Evolutionary conservation across 1,140 invertebrate genomes (phyloP).

Genomic region (Leptonema lineaticorne): DNA sequence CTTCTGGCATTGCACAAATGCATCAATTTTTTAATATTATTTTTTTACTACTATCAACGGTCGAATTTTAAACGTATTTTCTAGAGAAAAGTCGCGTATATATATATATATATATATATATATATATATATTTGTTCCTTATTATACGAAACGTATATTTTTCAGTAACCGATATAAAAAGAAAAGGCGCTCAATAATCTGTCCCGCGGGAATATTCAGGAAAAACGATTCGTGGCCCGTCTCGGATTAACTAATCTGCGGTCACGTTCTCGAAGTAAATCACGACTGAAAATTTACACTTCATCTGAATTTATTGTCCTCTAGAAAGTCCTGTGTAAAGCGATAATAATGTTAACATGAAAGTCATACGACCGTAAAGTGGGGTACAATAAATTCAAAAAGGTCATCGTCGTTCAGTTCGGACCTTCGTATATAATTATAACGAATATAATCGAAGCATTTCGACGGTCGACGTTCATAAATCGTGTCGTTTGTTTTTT

Average conservation of each 20-base stretch:
- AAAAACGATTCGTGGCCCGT: background rate
- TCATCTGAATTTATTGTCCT: conserved; percentile 27
- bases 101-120: background rate
- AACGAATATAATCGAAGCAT: too few relatives aligned
- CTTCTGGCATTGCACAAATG: background rate
- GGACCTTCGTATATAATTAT: conserved; percentile 35
- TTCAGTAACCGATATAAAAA: background rate
- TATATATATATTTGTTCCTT: background rate
- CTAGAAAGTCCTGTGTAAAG: conserved; percentile 11
- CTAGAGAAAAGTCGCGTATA: too few relatives aligned
- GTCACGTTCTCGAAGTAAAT: conserved; percentile 17
- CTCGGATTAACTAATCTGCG: background rate
- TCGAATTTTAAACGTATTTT: too few relatives aligned
- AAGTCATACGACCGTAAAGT: conserved; percentile 29
- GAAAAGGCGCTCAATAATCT: background rate
- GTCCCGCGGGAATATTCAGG: background rate
- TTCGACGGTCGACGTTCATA: too few relatives aligned
- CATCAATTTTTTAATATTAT: too few relatives aligned
- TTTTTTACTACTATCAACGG: too few relatives aligned
- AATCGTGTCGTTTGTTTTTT: too few relatives aligned
- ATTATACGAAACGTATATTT: too few relatives aligned
- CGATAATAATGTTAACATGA: conserved; percentile 35
- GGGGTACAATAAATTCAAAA: conserved; percentile 32
- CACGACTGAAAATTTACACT: conserved; percentile 24
- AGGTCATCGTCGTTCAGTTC: conserved; percentile 33